These are phyloP conservation scores for Andricus quercusramuli DNA, from an alignment of 2,888 invertebrate species.

Conservation along the genomic window DNA sequence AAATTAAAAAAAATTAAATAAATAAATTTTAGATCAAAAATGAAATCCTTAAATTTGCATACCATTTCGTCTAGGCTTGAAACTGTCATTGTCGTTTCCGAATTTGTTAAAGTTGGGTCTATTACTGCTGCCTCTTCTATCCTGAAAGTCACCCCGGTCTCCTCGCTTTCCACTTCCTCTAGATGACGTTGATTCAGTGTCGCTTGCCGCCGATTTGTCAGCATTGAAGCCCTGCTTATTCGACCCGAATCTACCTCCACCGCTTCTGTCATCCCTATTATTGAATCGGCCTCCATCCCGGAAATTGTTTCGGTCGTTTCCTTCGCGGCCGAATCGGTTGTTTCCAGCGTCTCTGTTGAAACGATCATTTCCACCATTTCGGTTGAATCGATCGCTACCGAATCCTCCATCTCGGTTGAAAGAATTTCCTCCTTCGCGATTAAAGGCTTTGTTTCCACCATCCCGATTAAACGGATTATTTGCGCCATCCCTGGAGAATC, in stretches of 20 bases:
- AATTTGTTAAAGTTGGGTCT: constrained; percentile 49
- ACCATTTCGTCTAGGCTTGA: constrained; percentile 18
- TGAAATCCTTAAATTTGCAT: not conserved
- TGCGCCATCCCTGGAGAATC: not conserved
- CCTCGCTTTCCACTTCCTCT: constrained; percentile 61
- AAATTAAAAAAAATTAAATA: too few relatives aligned
- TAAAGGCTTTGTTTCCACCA: constrained; percentile 49
- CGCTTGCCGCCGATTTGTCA: constrained; percentile 64
- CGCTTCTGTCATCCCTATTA: constrained; percentile 43
- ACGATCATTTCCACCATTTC: constrained; percentile 45
- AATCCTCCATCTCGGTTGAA: not conserved
- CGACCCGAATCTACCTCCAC: constrained; percentile 50
- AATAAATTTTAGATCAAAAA: too few relatives aligned
- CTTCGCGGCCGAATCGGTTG: constrained; percentile 54
- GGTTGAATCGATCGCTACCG: constrained; percentile 38
- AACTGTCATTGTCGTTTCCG: constrained; percentile 37
- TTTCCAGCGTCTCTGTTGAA: constrained; percentile 45
- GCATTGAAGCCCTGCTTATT: constrained; percentile 52
- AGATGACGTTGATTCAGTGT: constrained; percentile 69
- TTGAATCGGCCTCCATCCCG: constrained; percentile 47
- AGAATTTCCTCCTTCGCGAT: constrained; percentile 46
- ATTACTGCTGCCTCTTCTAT: not conserved
- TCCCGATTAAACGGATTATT: constrained; percentile 41
- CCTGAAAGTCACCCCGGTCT: constrained; percentile 34
- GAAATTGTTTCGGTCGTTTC: constrained; percentile 61